Evolutionary conservation across 2,888 invertebrate genomes (phyloP).

Genomic region (Germaria angustata): DNA sequence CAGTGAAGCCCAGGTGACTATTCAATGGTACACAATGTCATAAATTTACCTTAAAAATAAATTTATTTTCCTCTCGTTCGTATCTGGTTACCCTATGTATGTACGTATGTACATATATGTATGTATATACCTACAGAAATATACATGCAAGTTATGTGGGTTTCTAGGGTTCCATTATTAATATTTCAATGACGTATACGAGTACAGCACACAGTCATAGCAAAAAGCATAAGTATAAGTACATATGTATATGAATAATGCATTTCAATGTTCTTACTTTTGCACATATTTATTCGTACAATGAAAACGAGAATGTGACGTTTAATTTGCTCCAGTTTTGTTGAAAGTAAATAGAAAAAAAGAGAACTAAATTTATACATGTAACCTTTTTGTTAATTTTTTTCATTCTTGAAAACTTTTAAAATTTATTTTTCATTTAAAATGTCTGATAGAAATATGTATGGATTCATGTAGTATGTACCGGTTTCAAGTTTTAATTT

Average conservation of each 20-base stretch:
- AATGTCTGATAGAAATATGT: too few species aligned
- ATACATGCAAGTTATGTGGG: too few species aligned
- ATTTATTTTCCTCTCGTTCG: too few species aligned
- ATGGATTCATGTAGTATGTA: too few species aligned
- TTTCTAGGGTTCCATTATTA: constrained; percentile 59
- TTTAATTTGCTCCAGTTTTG: constrained; percentile 63
- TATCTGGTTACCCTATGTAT: too few species aligned
- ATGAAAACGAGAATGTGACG: constrained; percentile 63
- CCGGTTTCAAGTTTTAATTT: too few species aligned
- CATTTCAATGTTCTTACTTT: neutral
- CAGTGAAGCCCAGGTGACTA: too few species aligned
- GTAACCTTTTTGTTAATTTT: constrained; percentile 32
- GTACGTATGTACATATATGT: too few species aligned
- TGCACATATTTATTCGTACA: neutral
- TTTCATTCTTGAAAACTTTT: constrained; percentile 34
- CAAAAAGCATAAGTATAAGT: neutral
- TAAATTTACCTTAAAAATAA: too few species aligned
- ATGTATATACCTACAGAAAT: too few species aligned
- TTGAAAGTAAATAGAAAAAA: neutral
- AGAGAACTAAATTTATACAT: constrained; percentile 23
- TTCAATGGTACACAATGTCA: too few species aligned
- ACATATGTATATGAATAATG: neutral
- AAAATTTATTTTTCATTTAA: too few species aligned
- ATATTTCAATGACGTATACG: constrained; percentile 59
- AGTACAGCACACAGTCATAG: neutral